Evolutionary conservation across 1,140 invertebrate genomes (phyloP).

Genomic region (Zaprionus kolodkinae): DNA sequence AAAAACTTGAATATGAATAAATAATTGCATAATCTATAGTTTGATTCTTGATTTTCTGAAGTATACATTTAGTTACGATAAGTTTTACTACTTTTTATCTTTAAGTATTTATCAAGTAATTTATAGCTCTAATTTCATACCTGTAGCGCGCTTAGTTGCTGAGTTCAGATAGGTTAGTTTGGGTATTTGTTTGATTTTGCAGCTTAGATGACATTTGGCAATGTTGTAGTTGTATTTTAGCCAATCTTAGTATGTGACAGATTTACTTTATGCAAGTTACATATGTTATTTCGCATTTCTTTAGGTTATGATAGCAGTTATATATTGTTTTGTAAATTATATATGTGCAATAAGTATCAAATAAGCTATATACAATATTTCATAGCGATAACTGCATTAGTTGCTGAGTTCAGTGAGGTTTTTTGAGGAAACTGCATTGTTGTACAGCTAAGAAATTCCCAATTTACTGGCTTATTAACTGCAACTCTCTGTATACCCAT

Average conservation of each 20-base stretch:
- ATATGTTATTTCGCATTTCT: background rate
- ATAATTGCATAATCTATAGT: background rate
- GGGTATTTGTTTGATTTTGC: background rate
- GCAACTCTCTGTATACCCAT: background rate
- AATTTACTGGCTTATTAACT: background rate
- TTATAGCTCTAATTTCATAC: background rate
- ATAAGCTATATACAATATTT: background rate
- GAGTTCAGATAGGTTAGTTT: background rate
- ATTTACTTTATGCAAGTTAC: background rate
- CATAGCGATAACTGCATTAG: background rate
- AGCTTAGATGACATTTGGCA: background rate
- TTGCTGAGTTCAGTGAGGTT: background rate
- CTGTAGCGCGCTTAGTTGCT: background rate
- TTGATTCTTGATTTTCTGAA: background rate
- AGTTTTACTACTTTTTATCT: background rate
- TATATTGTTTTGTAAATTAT: background rate
- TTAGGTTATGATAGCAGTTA: background rate
- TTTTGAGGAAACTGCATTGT: background rate
- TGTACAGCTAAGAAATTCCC: slow-evolving; percentile 6
- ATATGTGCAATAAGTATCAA: background rate
- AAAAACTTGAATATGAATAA: background rate
- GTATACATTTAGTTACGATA: background rate
- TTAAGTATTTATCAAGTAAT: background rate
- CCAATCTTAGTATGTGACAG: background rate
- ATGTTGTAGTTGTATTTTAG: background rate